Percentiles rank a stretch among this genome's conserved stretches.
Evolutionary conservation across 2,888 invertebrate genomes (phyloP).

Genomic region (Oligia latruncula): DNA sequence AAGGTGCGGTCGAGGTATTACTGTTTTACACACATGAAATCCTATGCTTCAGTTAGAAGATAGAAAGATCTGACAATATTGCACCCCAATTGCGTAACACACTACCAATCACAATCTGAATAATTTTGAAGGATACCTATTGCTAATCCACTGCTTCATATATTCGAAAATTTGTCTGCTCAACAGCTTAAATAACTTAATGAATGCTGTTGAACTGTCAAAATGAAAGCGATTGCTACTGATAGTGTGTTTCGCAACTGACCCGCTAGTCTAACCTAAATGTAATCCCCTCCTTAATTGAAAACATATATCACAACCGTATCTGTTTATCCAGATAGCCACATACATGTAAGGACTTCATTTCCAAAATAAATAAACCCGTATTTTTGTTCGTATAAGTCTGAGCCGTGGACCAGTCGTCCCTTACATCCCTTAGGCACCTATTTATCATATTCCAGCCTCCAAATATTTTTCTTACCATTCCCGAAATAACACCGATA

Average conservation of each 20-base stretch:
- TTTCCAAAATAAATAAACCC: conserved; percentile 29
- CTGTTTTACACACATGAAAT: background rate
- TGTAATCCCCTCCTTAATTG: conserved; percentile 14
- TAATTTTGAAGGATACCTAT: background rate
- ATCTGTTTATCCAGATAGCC: background rate
- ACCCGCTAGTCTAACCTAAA: background rate
- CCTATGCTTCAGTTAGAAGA: background rate
- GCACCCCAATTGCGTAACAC: background rate
- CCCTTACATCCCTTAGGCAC: conserved; percentile 45
- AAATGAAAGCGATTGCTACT: background rate
- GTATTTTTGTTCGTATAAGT: conserved; percentile 34
- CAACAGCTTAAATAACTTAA: background rate
- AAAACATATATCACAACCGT: background rate
- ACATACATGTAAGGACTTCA: conserved; percentile 5
- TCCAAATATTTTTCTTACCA: conserved; percentile 53
- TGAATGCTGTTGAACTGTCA: background rate
- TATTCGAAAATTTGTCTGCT: background rate
- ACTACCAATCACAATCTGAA: background rate
- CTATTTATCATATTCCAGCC: conserved; percentile 48
- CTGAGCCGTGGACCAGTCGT: conserved; percentile 15
- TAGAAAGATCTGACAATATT: background rate
- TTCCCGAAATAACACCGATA: conserved; percentile 43
- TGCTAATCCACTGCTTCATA: background rate
- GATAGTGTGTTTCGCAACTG: background rate
- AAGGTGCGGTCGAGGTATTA: background rate